Evolutionary conservation across 2,797 vertebrate species (phyloP).

Genomic region (Poeciliopsis gracilis): DNA sequence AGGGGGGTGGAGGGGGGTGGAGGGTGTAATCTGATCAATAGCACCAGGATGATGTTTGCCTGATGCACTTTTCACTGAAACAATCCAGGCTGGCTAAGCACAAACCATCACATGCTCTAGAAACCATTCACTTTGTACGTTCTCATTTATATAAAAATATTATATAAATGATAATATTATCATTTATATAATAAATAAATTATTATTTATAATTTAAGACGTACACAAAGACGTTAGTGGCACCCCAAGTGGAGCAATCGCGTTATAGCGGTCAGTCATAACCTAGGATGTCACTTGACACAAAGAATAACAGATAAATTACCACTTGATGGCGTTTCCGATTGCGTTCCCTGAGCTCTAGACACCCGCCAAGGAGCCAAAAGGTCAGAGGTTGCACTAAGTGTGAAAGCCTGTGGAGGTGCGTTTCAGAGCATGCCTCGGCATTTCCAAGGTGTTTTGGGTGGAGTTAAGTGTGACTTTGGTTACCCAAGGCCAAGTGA

Average conservation of each 20-base stretch:
- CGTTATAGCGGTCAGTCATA: background rate
- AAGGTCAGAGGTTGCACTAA: too few relatives aligned
- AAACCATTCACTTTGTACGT: background rate
- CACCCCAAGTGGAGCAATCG: background rate
- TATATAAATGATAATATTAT: too few relatives aligned
- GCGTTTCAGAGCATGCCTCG: too few relatives aligned
- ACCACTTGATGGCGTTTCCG: background rate
- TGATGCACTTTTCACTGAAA: background rate
- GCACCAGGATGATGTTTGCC: constrained; percentile 27
- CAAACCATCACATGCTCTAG: background rate
- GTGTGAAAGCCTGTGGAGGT: too few relatives aligned
- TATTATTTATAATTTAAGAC: too few relatives aligned
- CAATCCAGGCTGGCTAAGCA: constrained; percentile 1
- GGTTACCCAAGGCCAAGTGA: too few relatives aligned
- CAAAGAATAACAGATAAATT: background rate
- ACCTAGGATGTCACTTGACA: background rate
- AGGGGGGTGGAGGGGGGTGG: background rate
- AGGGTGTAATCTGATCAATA: constrained; percentile 56
- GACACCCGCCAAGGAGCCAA: too few relatives aligned
- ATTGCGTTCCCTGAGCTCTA: too few relatives aligned
- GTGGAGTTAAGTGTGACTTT: too few relatives aligned
- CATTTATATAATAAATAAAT: too few relatives aligned
- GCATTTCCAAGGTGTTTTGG: too few relatives aligned
- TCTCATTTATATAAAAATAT: background rate
- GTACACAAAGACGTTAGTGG: background rate